Conservation (phyloP, 1,140 invertebrate genomes). For the Microplitis demolitor region DNA sequence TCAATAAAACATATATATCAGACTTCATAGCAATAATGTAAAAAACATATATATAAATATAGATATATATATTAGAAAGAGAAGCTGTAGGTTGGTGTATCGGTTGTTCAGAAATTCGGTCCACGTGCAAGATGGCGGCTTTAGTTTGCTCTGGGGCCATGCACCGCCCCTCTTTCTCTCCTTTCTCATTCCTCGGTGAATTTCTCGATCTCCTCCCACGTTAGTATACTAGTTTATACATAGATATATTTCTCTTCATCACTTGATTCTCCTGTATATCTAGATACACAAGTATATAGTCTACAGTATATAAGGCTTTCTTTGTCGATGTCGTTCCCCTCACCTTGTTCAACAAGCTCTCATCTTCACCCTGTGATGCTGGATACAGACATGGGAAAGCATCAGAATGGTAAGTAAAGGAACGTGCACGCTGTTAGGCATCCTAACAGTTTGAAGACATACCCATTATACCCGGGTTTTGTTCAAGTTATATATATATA, state of each 20-base stretch:
- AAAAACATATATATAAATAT: background rate
- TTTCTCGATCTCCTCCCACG: constrained; percentile 16
- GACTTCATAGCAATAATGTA: too few relatives aligned
- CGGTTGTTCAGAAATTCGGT: constrained; percentile 49
- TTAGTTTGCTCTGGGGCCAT: constrained; percentile 55
- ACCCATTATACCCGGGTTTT: constrained; percentile 27
- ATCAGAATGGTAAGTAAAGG: background rate
- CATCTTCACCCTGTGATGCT: constrained; percentile 20
- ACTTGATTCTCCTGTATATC: background rate
- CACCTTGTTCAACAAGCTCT: constrained; percentile 5
- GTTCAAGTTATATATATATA: constrained; percentile 20
- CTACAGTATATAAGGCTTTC: background rate
- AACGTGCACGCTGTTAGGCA: constrained; percentile 33
- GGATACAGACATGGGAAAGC: constrained; percentile 11
- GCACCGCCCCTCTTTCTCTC: constrained; percentile 42
- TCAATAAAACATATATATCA: too few relatives aligned
- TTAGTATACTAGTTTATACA: background rate
- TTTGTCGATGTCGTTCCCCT: background rate
- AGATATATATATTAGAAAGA: background rate
- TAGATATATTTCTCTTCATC: background rate
- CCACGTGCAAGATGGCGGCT: constrained; percentile 60
- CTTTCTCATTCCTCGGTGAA: constrained; percentile 19
- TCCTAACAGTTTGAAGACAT: constrained; percentile 52
- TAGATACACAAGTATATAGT: background rate
- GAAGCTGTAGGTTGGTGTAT: constrained; percentile 26